Evolutionary conservation across 2,888 invertebrate genomes (phyloP), one percentile per base, ranked within the genome.

Genomic region (Embidobia sp.): DNA sequence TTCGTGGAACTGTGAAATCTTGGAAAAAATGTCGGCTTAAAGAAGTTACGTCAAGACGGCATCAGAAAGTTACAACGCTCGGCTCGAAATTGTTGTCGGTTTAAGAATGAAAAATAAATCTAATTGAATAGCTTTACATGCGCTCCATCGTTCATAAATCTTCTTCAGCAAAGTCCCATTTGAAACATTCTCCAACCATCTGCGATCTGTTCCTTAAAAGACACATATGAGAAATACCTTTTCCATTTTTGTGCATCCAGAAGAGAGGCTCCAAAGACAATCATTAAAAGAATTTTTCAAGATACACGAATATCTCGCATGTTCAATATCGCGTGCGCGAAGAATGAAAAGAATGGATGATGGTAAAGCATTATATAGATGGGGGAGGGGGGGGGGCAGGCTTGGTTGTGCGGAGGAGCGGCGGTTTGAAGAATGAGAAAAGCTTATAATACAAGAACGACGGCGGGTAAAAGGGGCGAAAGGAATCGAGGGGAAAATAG

Each of bases 381-480:
- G 13, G 48, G 19, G 46, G 22, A 29, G 16, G 48, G 35, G 35
- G 22, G 10, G 10, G 7, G 42, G 57, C 3, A 31, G 37, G 22
- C 57, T 27, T 35, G n/a, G 31, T n/a, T n/a, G n/a, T n/a, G 19
- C 16, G 31, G 11, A 51, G 70, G 29, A 18, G n/a, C 37, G 61
- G 53, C 49, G 51, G 27, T 42, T 61, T 74, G 72, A 83, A 80
- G 79, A 73, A 77, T 78, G 78, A 79, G 79, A 79, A 80, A 80
- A 82, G 80, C 81, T 80, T 80, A 79, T 78, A 83, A 83, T 81
- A 69, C 79, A 55, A 77, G 77, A 57, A 67, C 51, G 74, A 73
- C 10, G 57, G 49, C 37, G 46, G 78, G 81, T 74, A 57, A 79
- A 67, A 61, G 63, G 57, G 55, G 64, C 69, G 77, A 61, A 59